Percentiles rank a stretch among this genome's conserved stretches.
Conservation (phyloP, 2,888 invertebrate genomes). For the Platynereis dumerilii region DNA sequence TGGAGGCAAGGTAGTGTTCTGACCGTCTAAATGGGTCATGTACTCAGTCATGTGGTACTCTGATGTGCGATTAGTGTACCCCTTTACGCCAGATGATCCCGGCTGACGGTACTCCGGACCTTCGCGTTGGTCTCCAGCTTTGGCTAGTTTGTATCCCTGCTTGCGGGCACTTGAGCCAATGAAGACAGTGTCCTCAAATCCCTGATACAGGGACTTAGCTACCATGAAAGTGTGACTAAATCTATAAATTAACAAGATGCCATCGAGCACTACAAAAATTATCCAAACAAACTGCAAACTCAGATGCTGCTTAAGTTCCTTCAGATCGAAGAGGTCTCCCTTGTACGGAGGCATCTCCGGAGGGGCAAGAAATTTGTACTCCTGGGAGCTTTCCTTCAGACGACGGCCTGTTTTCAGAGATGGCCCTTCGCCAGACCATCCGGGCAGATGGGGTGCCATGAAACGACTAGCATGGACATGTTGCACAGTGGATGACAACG, state of each 20-base stretch:
- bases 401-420: not conserved
- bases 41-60: slow-evolving; percentile 4
- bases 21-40: slow-evolving; percentile 3
- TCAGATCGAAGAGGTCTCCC: slow-evolving; percentile 16
- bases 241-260: slow-evolving; percentile 34
- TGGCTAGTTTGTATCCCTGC: not conserved
- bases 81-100: not conserved
- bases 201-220: slow-evolving; percentile 28
- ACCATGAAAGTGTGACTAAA: slow-evolving; percentile 33
- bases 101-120: not conserved
- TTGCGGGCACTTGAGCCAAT: not conserved
- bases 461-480: slow-evolving; percentile 27
- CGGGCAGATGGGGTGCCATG: slow-evolving; percentile 19
- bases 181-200: slow-evolving; percentile 23
- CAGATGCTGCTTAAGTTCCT: slow-evolving; percentile 19
- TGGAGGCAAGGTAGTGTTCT: not conserved
- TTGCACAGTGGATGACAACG: slow-evolving; percentile 13
- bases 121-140: not conserved
- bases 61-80: not conserved
- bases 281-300: slow-evolving; percentile 30
- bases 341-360: not conserved
- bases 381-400: slow-evolving; percentile 18
- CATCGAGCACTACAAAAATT: slow-evolving; percentile 35
- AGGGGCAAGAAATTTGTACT: slow-evolving; percentile 27
- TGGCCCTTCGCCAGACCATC: slow-evolving; percentile 18